Percentiles rank a stretch among this genome's conserved stretches.
phyloP scores from a whole-genome alignment of 2,113 vertebrate species.

The Potamarius usumacintae region DNA sequence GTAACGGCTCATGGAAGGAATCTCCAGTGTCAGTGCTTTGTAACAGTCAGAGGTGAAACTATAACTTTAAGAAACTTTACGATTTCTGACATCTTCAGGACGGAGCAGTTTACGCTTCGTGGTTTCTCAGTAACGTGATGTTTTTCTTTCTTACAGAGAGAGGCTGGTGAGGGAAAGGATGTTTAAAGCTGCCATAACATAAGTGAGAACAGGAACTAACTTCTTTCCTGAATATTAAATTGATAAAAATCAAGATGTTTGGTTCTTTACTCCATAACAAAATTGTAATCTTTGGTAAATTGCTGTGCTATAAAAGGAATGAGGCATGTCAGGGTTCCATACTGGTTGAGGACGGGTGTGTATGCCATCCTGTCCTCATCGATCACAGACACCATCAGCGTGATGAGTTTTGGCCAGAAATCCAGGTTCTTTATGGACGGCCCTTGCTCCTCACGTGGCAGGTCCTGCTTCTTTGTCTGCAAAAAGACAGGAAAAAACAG shows the following conservation, averaged over 20 bases:
- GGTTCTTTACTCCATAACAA: not conserved
- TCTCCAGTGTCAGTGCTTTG: not conserved
- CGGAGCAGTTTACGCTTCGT: no score
- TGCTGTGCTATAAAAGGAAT: not conserved
- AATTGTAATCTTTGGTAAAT: no score
- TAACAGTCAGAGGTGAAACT: no score
- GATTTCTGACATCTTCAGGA: no score
- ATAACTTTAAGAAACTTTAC: no score
- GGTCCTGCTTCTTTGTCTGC: conserved; percentile 81
- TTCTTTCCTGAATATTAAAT: not conserved
- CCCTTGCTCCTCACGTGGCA: conserved; percentile 83
- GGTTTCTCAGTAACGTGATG: no score
- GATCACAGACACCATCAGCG: conserved; percentile 84
- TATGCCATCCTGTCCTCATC: conserved; percentile 85
- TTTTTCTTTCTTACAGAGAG: no score
- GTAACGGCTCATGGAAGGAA: not conserved
- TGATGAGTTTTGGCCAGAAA: conserved; percentile 87
- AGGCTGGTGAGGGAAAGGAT: no score
- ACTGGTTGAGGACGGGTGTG: conserved; percentile 84
- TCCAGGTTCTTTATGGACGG: conserved; percentile 84
- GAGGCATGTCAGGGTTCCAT: conserved; percentile 59
- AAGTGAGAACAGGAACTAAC: not conserved
- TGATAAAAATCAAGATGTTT: not conserved
- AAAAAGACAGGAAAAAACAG: not conserved
- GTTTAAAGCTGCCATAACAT: no score